Evolutionary conservation across 2,888 invertebrate genomes (phyloP), one percentile per base, ranked within the genome.

Genomic region (Tupiocoris notatus): DNA sequence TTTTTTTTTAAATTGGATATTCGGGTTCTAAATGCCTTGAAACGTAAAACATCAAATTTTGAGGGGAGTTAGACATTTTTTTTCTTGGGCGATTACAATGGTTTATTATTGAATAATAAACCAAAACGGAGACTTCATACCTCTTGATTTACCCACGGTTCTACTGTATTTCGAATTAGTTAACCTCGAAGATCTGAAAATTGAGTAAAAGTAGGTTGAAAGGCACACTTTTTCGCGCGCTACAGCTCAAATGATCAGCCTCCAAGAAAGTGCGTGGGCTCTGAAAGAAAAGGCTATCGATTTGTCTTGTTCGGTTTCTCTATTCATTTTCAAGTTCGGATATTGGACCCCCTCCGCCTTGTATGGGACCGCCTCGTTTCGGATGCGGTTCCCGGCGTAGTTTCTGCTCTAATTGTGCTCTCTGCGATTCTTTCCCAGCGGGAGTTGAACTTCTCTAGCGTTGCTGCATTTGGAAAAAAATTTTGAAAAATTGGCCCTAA

Each of bases 231-330:
- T 39, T 39, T 39, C 39, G 39, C 39, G 39, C 39, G 3, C 12
- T 7, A 12, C 39, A 39, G 39, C 3, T 39, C n/a, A n/a, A n/a
- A n/a, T n/a, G n/a, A n/a, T 39, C 39, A 12, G 39, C 39, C 12
- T 12, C 12, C 65, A n/a, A 18, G 65, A 65, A 39, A 65, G 65
- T 39, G 65, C 65, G 65, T 65, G 65, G 65, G 65, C 17, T 39
- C 39, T 12, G 1, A 39, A n/a, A 25, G 20, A 23, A 67, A 67
- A 56, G 56, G 56, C 54, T 56, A 67, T 67, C 61, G 58, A 59
- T 70, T 70, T 61, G 70, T 70, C 61, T 70, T 70, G 24, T 24
- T 70, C 58, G 70, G 59, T 70, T 70, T 70, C 70, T 70, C 70
- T 59, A 59, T 70, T 61, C 54, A 57, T 67, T 39, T 39, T 39